phyloP scores from a whole-genome alignment of 1,140 invertebrate genomes.

The Hyposmocoma kahamanoa region DNA sequence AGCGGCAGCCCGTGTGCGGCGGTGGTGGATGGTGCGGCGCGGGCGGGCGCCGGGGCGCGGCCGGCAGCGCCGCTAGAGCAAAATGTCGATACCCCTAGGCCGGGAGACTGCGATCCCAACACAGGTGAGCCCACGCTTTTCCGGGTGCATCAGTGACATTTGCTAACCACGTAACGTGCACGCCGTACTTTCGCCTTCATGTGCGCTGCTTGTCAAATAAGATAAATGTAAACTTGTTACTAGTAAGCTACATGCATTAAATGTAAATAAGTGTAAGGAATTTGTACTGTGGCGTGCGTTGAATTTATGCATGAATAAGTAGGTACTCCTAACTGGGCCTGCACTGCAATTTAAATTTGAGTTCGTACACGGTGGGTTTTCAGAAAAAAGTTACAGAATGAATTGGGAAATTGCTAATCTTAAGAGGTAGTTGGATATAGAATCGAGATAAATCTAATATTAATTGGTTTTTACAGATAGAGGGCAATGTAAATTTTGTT shows the following conservation, averaged over 20 bases:
- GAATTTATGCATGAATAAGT: neutral
- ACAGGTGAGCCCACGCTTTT: conserved; percentile 55
- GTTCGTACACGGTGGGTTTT: too few species aligned
- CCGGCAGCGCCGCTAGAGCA: conserved; percentile 65
- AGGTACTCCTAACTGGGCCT: neutral
- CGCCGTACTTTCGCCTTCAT: neutral
- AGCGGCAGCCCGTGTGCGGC: conserved; percentile 61
- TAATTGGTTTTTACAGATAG: too few species aligned
- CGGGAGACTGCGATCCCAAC: conserved; percentile 64
- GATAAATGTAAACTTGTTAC: conserved; percentile 4
- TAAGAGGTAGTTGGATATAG: too few species aligned
- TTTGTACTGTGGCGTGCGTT: too few species aligned
- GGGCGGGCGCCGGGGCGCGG: conserved; percentile 65
- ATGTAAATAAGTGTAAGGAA: too few species aligned
- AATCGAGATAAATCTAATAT: too few species aligned
- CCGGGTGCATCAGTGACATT: too few species aligned
- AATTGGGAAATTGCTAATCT: too few species aligned
- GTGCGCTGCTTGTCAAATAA: neutral
- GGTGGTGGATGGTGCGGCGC: conserved; percentile 63
- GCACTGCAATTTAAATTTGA: neutral
- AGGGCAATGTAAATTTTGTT: neutral
- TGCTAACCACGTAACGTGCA: neutral
- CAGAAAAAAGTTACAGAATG: too few species aligned
- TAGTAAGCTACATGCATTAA: too few species aligned
- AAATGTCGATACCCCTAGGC: conserved; percentile 70